Conservation (phyloP, 2,113 vertebrate species). For the Scatophagus argus region DNA sequence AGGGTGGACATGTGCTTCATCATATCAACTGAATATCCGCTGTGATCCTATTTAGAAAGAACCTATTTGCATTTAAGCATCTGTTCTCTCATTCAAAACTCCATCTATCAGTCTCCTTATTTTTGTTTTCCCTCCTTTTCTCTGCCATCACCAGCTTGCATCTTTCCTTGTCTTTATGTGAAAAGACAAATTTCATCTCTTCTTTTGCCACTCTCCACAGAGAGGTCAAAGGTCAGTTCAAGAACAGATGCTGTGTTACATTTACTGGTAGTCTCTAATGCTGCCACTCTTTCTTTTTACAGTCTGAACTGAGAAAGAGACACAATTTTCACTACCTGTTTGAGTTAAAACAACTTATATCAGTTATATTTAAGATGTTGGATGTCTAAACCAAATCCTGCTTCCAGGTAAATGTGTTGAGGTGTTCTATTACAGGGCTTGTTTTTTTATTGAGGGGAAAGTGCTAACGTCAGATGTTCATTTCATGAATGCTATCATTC, state of each 20-base stretch:
- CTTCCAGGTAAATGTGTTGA: neutral
- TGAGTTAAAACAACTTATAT: neutral
- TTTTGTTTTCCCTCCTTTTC: neutral
- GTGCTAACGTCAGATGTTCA: slow-evolving; percentile 47
- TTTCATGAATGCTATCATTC: slow-evolving; percentile 64
- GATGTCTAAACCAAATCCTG: neutral
- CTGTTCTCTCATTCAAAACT: slow-evolving; percentile 39
- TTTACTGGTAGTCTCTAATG: neutral
- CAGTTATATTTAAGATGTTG: neutral
- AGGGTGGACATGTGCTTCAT: slow-evolving; percentile 57
- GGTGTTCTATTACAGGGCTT: slow-evolving; percentile 32
- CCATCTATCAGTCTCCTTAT: slow-evolving; percentile 28
- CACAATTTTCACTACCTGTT: neutral
- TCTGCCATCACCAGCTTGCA: neutral
- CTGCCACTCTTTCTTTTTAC: too few relatives aligned
- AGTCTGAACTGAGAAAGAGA: neutral
- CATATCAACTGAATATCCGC: slow-evolving; percentile 61
- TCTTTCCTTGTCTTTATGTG: neutral
- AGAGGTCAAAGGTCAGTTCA: slow-evolving; percentile 23
- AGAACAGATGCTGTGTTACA: neutral
- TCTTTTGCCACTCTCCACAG: neutral
- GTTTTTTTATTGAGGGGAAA: slow-evolving; percentile 40
- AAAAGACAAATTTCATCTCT: neutral
- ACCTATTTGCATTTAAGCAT: slow-evolving; percentile 48
- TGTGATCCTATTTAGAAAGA: slow-evolving; percentile 54